phyloP scores from a whole-genome alignment of 2,888 invertebrate genomes.

The Scaptomyza caliginosa region DNA sequence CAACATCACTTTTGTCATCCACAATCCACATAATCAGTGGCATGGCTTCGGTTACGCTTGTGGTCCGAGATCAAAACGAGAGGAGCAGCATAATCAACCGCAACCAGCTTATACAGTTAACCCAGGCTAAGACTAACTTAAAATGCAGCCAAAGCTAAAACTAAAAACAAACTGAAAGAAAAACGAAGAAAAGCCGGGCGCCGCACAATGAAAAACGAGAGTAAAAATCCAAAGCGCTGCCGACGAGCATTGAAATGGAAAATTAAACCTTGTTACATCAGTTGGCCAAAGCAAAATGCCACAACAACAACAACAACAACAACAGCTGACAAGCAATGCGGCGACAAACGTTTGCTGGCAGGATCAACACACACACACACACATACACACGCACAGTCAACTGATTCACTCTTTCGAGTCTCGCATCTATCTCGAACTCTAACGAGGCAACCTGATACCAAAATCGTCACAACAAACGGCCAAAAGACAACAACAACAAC shows the following conservation, averaged over 20 bases:
- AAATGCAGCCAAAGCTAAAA: constrained; percentile 33
- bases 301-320: constrained; percentile 47
- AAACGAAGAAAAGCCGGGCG: constrained; percentile 14
- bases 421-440: constrained; percentile 42
- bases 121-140: constrained; percentile 31
- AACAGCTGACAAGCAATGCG: constrained; percentile 56
- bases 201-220: constrained; percentile 78
- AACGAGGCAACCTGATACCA: constrained; percentile 76
- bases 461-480: constrained; percentile 68
- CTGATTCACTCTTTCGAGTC: constrained; percentile 41
- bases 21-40: constrained; percentile 50
- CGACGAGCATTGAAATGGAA: constrained; percentile 82
- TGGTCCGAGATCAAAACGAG: constrained; percentile 42
- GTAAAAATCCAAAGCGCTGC: constrained; percentile 76
- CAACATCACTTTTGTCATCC: constrained; percentile 32
- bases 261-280: constrained; percentile 83
- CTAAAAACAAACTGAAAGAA: constrained; percentile 17
- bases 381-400: constrained; percentile 26
- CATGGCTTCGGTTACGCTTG: constrained; percentile 67
- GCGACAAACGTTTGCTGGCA: constrained; percentile 62
- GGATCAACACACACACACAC: constrained; percentile 50
- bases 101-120: constrained; percentile 56
- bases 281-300: constrained; percentile 61
- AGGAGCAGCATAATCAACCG: constrained; percentile 79
- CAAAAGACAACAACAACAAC: constrained; percentile 36